Base-by-base conservation (phyloP, 1,140 invertebrate genomes). In the Pogonognathellus flavescens region DNA sequence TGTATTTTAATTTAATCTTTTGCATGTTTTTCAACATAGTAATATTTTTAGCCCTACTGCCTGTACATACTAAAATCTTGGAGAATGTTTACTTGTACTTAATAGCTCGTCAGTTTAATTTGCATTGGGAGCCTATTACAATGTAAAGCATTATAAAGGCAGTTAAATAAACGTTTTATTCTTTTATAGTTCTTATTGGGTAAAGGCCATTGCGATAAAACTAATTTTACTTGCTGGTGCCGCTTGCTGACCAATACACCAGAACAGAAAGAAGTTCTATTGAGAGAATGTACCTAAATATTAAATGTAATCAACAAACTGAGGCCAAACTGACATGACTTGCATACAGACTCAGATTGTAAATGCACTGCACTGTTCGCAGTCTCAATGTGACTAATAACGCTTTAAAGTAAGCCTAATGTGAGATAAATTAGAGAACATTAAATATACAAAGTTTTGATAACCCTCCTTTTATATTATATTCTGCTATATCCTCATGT, bases 191-290 rank as follows among this genome's bases (percentile, higher is more conserved):
- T 49, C 70, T 76, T 76, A 76, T 76, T 76, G 70, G 70, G 70
- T 76, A 76, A 76, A 76, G 70, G 70, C 70, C 70, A 76, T 76
- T 18, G 70, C 41, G 70, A 76, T 76, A 76, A 76, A 76, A 16
- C 25, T 25, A 11, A 76, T 76, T 76, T 76, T n/a, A 76, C 25
- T 66, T 13, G 62, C 20, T 25, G 62, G 31, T 1, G 31, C 31
- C 31, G 31, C 25, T 66, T 13, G 62, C 20, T 25, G 62, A 25
- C 22, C 62, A 66, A 66, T 66, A 20, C 62, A 66, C 20, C 22
- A 66, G 22, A 31, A 66, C 20, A 66, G 20, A 66, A 66, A 66
- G 62, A 66, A 66, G 11, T 66, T 66, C 10, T 66, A 25, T 25
- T 13, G 25, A 25, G 62, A 11, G 22, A 66, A 20, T 41, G 31